A percentile compares a stretch with the other conserved stretches of the same genome.
Evolutionary conservation across 1,140 invertebrate genomes (phyloP).

Genomic region (Ceratina calcarata): DNA sequence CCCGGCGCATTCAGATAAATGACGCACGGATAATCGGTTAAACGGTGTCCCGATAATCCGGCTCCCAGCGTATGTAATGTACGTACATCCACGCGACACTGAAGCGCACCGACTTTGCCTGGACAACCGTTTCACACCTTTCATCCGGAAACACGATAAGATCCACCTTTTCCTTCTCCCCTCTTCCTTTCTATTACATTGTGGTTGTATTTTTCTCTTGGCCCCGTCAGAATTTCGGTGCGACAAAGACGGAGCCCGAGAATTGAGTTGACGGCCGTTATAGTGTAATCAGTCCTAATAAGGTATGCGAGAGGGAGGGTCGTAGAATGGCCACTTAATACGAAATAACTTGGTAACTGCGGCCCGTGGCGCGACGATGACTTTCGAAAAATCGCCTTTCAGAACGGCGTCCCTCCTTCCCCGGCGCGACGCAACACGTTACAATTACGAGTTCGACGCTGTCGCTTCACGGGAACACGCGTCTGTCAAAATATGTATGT

Average conservation of each 20-base stretch:
- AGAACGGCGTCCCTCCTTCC: slow-evolving; percentile 29
- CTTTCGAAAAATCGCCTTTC: slow-evolving; percentile 46
- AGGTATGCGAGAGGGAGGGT: slow-evolving; percentile 45
- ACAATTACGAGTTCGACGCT: slow-evolving; percentile 29
- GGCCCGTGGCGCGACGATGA: slow-evolving; percentile 50
- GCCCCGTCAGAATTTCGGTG: slow-evolving; percentile 49
- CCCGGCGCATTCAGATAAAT: slow-evolving; percentile 6
- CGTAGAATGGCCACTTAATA: slow-evolving; percentile 63
- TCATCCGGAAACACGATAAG: slow-evolving; percentile 54
- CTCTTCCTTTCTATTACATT: slow-evolving; percentile 29
- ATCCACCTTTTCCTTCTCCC: neutral
- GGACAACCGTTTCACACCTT: slow-evolving; percentile 43
- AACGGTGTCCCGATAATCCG: slow-evolving; percentile 31
- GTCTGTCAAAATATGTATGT: slow-evolving; percentile 31
- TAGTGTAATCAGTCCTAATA: slow-evolving; percentile 64
- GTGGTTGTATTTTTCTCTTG: slow-evolving; percentile 25
- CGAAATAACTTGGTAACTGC: slow-evolving; percentile 57
- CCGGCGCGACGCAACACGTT: neutral
- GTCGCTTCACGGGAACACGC: neutral
- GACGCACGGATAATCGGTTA: slow-evolving; percentile 30
- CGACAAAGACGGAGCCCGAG: slow-evolving; percentile 30
- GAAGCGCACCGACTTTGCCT: neutral
- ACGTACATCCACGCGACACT: neutral
- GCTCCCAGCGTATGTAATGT: slow-evolving; percentile 20
- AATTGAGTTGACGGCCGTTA: slow-evolving; percentile 54